A percentile compares a stretch with the other conserved stretches of the same genome.
These are phyloP conservation scores for Hassar affinis DNA, from an alignment of 2,113 vertebrate genomes.

Conservation along the genomic window DNA sequence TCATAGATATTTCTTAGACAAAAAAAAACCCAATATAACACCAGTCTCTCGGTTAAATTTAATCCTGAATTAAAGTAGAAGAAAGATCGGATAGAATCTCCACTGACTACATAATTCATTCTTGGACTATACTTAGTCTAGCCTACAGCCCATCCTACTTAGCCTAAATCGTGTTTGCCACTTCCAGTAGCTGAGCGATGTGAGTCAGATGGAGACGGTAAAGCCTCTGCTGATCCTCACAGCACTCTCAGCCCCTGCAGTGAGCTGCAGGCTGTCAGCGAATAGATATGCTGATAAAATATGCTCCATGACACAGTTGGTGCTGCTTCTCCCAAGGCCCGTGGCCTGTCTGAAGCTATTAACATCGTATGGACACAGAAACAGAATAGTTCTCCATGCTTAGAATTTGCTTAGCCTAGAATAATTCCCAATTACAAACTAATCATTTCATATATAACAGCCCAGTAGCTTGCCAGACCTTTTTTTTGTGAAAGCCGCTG, in stretches of 20 bases:
- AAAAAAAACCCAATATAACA: no score
- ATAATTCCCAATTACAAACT: slow-evolving; percentile 64
- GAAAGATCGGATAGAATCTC: background rate
- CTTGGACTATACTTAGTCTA: background rate
- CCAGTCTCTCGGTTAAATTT: background rate
- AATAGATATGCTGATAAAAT: slow-evolving; percentile 73
- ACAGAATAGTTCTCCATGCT: slow-evolving; percentile 63
- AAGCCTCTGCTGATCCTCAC: slow-evolving; percentile 49
- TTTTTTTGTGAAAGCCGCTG: background rate
- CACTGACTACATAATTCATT: background rate
- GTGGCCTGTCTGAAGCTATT: slow-evolving; percentile 75
- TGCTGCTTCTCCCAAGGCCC: slow-evolving; percentile 73
- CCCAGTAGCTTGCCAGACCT: slow-evolving; percentile 49
- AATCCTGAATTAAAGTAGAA: background rate
- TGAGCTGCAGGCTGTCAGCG: slow-evolving; percentile 70
- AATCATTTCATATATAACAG: slow-evolving; percentile 65
- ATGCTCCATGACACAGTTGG: slow-evolving; percentile 73
- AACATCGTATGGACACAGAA: slow-evolving; percentile 66
- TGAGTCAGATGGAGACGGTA: slow-evolving; percentile 35
- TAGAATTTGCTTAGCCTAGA: slow-evolving; percentile 53
- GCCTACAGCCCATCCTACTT: slow-evolving; percentile 3
- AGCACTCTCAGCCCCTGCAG: slow-evolving; percentile 63
- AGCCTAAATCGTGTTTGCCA: slow-evolving; percentile 24
- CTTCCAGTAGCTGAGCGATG: slow-evolving; percentile 33
- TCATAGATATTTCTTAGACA: no score